Conservation (phyloP, 2,888 invertebrate species). For the Zygothrica quintamaculata region DNA sequence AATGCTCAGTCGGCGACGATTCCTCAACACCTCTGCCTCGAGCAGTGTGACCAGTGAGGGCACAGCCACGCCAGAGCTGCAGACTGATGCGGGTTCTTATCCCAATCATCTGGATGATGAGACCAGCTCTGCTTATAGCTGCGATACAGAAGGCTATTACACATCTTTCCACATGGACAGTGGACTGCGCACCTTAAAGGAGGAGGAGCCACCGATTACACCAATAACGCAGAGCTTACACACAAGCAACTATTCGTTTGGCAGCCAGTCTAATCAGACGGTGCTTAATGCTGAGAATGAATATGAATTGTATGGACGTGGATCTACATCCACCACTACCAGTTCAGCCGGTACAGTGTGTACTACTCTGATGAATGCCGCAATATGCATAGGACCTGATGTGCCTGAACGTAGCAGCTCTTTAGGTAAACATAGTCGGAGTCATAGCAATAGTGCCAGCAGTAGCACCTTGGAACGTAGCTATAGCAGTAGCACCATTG, state of each 20-base stretch:
- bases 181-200: constrained; percentile 93
- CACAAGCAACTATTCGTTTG: constrained; percentile 87
- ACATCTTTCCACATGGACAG: constrained; percentile 99
- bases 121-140: constrained; percentile 96
- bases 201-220: constrained; percentile 89
- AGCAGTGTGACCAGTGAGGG: constrained; percentile 94
- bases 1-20: constrained; percentile 88
- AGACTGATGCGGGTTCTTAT: constrained; percentile 87
- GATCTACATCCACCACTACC: constrained; percentile 95
- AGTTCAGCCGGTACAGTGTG: constrained; percentile 96
- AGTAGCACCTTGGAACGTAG: constrained; percentile 84
- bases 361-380: constrained; percentile 89
- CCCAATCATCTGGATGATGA: constrained; percentile 90
- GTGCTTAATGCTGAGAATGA: constrained; percentile 92
- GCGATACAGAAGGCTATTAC: constrained; percentile 98
- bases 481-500: constrained; percentile 69
- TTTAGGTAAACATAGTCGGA: constrained; percentile 86
- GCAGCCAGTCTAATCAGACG: constrained; percentile 89
- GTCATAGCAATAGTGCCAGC: constrained; percentile 84
- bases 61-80: constrained; percentile 92
- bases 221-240: constrained; percentile 90
- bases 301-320: constrained; percentile 95
- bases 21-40: constrained; percentile 90
- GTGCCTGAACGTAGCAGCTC: constrained; percentile 94
- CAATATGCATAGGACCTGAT: constrained; percentile 86